Conservation (phyloP, 2,888 invertebrate genomes). For the Nymphalis polychloros region DNA sequence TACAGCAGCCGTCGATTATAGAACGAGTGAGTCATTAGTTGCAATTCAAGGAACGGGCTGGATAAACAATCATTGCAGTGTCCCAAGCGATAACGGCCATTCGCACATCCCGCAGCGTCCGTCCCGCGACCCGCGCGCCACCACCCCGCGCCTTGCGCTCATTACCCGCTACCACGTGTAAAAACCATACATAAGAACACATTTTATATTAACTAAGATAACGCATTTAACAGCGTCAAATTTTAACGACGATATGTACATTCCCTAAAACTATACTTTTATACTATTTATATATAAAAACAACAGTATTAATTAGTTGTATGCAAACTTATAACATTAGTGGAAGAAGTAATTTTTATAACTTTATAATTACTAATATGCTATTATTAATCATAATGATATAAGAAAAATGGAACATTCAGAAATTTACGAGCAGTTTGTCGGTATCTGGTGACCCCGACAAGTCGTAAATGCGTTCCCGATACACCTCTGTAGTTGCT, state of each 20-base stretch:
- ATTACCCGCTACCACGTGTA: conserved; percentile 32
- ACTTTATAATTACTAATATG: conserved; percentile 17
- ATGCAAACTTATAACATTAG: not conserved
- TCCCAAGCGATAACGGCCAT: conserved; percentile 77
- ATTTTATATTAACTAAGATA: conserved; percentile 34
- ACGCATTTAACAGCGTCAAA: conserved; percentile 32
- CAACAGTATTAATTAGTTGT: not conserved
- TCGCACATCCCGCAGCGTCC: conserved; percentile 72
- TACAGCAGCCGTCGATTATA: conserved; percentile 59
- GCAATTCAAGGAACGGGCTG: conserved; percentile 80
- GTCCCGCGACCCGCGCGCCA: conserved; percentile 32
- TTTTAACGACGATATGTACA: not conserved
- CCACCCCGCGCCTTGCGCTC: conserved; percentile 12
- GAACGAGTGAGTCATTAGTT: conserved; percentile 74
- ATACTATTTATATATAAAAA: no score
- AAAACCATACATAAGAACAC: conserved; percentile 22
- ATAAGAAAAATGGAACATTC: conserved; percentile 60
- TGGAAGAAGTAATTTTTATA: not conserved
- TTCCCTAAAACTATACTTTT: not conserved
- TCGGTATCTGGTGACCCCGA: conserved; percentile 76
- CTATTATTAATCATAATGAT: conserved; percentile 40
- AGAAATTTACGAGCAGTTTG: conserved; percentile 70
- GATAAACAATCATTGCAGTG: conserved; percentile 81
- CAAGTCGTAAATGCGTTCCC: conserved; percentile 71
- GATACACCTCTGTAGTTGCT: conserved; percentile 49